Conservation (phyloP, 2,888 invertebrate species). For the Drosophila macrothrix region DNA sequence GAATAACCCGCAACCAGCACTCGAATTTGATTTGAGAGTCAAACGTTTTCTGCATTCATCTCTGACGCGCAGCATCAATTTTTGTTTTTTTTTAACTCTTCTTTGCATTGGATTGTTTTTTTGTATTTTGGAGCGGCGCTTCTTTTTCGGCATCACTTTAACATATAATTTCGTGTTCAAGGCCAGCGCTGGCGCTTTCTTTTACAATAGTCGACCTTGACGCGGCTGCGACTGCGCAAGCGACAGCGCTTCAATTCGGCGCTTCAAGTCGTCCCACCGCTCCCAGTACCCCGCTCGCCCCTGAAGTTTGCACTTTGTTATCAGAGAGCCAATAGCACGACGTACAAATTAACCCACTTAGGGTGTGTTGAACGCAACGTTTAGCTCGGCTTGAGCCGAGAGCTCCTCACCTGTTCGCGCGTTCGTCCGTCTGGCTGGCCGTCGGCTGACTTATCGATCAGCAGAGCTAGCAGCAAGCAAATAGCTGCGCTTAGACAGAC, state of each 20-base stretch:
- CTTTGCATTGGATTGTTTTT: slow-evolving; percentile 12
- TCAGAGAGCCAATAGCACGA: slow-evolving; percentile 41
- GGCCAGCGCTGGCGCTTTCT: slow-evolving; percentile 77
- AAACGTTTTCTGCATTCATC: slow-evolving; percentile 51
- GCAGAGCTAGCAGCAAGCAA: slow-evolving; percentile 52
- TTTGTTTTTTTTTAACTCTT: background rate
- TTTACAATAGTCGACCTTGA: slow-evolving; percentile 82
- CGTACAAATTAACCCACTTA: slow-evolving; percentile 73
- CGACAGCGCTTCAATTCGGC: slow-evolving; percentile 40
- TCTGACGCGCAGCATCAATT: slow-evolving; percentile 13
- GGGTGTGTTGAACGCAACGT: slow-evolving; percentile 75
- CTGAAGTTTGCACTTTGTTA: slow-evolving; percentile 57
- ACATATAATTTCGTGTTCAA: slow-evolving; percentile 75
- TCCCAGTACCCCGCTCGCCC: background rate
- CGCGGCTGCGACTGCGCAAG: slow-evolving; percentile 75
- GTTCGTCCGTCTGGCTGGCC: slow-evolving; percentile 18
- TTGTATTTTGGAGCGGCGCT: slow-evolving; percentile 9
- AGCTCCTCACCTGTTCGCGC: slow-evolving; percentile 44
- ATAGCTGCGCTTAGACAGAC: slow-evolving; percentile 63
- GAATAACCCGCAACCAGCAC: slow-evolving; percentile 8
- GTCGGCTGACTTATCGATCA: slow-evolving; percentile 62
- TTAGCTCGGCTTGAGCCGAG: slow-evolving; percentile 8
- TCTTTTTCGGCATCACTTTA: slow-evolving; percentile 47
- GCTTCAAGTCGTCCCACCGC: background rate
- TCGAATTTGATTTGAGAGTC: slow-evolving; percentile 11